Percentiles rank a stretch among this genome's conserved stretches.
These are phyloP conservation scores for Corvus cornix DNA, from an alignment of 2,113 vertebrate species.

Conservation along the genomic window DNA sequence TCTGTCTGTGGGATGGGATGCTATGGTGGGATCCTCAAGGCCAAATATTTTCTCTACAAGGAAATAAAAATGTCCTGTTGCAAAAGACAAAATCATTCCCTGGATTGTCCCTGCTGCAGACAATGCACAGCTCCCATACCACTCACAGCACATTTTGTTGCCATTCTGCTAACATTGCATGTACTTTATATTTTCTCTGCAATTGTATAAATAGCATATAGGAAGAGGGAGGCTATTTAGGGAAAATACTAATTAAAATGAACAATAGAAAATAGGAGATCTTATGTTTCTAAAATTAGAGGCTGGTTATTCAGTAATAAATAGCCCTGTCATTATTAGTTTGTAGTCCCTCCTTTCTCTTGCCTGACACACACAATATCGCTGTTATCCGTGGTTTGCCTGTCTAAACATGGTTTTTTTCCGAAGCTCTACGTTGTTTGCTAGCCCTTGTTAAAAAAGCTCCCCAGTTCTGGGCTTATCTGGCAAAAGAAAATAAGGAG, in stretches of 20 bases:
- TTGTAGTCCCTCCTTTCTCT: slow-evolving; percentile 57
- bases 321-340: slow-evolving; percentile 73
- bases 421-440: slow-evolving; percentile 58
- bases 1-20: not conserved
- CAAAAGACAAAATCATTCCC: slow-evolving; percentile 20
- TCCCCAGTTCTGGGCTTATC: slow-evolving; percentile 43
- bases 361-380: slow-evolving; percentile 57
- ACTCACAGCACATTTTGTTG: slow-evolving; percentile 20
- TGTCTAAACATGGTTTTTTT: slow-evolving; percentile 73
- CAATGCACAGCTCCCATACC: slow-evolving; percentile 36
- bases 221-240: slow-evolving; percentile 74
- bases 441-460: slow-evolving; percentile 48
- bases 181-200: slow-evolving; percentile 68
- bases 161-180: slow-evolving; percentile 64
- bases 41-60: not conserved
- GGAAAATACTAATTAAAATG: slow-evolving; percentile 81
- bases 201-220: slow-evolving; percentile 74
- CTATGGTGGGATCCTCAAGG: not conserved
- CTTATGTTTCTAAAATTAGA: slow-evolving; percentile 78
- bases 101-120: not conserved
- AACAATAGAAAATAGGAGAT: slow-evolving; percentile 74
- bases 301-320: slow-evolving; percentile 73
- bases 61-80: not conserved
- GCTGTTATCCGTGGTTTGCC: slow-evolving; percentile 62
- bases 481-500: slow-evolving; percentile 37